Percentiles rank a stretch among this genome's conserved stretches.
Evolutionary conservation across 2,888 invertebrate genomes (phyloP).

Genomic region (Ochropleura leucogaster): DNA sequence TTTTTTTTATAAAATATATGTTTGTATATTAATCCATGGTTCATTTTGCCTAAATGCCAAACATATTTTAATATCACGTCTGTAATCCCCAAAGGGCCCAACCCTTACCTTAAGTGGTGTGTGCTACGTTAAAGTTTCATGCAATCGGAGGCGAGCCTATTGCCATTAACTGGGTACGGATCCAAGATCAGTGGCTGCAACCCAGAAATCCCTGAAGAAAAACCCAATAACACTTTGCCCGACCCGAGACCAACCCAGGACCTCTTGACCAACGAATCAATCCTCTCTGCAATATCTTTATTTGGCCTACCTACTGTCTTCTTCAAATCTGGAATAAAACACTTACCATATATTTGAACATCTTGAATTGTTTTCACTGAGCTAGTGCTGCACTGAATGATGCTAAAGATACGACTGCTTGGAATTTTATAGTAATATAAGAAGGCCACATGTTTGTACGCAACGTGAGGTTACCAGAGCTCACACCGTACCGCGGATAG

Average conservation of each 20-base stretch:
- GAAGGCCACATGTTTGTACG: conserved; percentile 70
- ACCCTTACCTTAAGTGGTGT: too few relatives aligned
- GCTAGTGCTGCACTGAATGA: conserved; percentile 75
- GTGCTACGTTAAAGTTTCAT: too few relatives aligned
- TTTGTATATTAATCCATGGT: not conserved
- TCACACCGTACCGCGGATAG: conserved; percentile 41
- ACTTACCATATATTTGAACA: conserved; percentile 86
- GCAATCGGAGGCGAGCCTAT: too few relatives aligned
- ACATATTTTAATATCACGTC: too few relatives aligned
- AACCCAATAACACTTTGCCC: too few relatives aligned
- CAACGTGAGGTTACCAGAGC: conserved; percentile 66
- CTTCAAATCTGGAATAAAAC: not conserved
- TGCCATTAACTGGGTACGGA: too few relatives aligned
- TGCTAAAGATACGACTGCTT: conserved; percentile 56
- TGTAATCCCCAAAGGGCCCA: too few relatives aligned
- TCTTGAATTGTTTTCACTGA: conserved; percentile 73
- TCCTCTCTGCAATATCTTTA: too few relatives aligned
- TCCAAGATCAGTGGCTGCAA: too few relatives aligned
- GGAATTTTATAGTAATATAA: conserved; percentile 72
- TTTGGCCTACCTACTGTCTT: not conserved
- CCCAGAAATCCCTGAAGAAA: too few relatives aligned
- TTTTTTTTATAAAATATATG: not conserved
- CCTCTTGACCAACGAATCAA: too few relatives aligned
- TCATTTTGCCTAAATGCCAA: not conserved
- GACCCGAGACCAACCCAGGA: too few relatives aligned